Evolutionary conservation across 1,140 invertebrate genomes (phyloP).

Genomic region (Drosophila orosa): DNA sequence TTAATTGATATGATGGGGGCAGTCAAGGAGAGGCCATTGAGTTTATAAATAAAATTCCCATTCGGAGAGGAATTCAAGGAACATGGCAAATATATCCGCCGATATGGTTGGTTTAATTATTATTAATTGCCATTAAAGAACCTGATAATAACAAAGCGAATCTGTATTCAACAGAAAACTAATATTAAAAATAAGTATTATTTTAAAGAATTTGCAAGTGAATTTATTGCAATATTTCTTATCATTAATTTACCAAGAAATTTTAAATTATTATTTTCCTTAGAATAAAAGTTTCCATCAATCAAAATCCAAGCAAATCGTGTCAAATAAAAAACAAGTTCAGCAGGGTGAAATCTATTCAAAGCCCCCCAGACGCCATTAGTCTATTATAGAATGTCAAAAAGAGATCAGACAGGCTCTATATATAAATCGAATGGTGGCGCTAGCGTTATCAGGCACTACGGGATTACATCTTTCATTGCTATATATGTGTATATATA

Average conservation of each 20-base stretch:
- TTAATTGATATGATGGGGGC: conserved; percentile 24
- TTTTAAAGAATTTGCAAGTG: not conserved
- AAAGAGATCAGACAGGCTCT: conserved; percentile 24
- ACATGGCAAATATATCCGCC: not conserved
- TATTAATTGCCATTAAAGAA: conserved; percentile 4
- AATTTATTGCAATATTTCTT: not conserved
- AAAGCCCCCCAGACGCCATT: conserved; percentile 19
- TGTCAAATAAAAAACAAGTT: conserved; percentile 32
- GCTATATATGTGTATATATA: not conserved
- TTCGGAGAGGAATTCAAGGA: conserved; percentile 1
- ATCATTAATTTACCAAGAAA: not conserved
- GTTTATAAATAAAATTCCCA: conserved; percentile 23
- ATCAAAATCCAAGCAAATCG: conserved; percentile 18
- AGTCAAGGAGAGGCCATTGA: conserved; percentile 19
- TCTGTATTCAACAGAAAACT: not conserved
- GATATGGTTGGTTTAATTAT: conserved; percentile 2
- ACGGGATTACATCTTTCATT: conserved; percentile 21
- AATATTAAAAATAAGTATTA: not conserved
- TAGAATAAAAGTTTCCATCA: conserved; percentile 11
- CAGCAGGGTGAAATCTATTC: conserved; percentile 32
- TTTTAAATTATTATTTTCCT: not conserved
- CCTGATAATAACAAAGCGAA: not conserved
- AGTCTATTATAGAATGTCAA: conserved; percentile 10
- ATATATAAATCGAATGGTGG: conserved; percentile 35
- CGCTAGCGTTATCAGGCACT: conserved; percentile 37